These are phyloP conservation scores for Anagyrus pseudococci DNA, from an alignment of 2,888 invertebrate species.

Conservation along the genomic window DNA sequence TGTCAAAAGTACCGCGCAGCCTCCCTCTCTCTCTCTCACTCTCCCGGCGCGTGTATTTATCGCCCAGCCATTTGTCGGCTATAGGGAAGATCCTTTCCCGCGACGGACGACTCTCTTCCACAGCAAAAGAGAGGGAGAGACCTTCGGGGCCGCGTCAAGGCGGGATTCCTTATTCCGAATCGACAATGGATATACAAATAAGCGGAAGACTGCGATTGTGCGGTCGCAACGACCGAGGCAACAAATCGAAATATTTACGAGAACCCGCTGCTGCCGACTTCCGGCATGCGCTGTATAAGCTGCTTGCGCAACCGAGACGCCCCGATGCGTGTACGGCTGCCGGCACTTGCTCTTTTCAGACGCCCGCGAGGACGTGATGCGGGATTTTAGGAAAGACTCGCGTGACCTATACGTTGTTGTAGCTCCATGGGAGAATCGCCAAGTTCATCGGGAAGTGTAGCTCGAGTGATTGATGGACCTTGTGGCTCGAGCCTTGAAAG, in stretches of 20 bases:
- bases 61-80: constrained; percentile 5
- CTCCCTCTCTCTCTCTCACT: too few relatives aligned
- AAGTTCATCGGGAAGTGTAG: too few relatives aligned
- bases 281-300: constrained; percentile 12
- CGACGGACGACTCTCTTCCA: constrained; percentile 6
- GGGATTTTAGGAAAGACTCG: background rate
- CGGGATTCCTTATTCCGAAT: background rate
- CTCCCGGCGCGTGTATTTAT: constrained; percentile 12
- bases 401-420: background rate
- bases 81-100: background rate
- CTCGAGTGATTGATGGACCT: constrained; percentile 21
- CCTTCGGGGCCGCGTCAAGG: background rate
- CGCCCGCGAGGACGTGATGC: background rate
- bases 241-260: constrained; percentile 13
- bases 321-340: constrained; percentile 1
- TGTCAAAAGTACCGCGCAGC: constrained; percentile 1
- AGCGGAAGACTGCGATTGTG: constrained; percentile 1
- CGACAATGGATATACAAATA: constrained; percentile 22
- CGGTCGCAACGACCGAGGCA: background rate
- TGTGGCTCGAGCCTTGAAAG: constrained; percentile 11
- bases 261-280: constrained; percentile 5
- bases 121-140: background rate
- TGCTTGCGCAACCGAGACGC: constrained; percentile 9
- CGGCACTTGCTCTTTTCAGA: background rate
- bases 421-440: background rate